Evolutionary conservation across 2,888 invertebrate genomes (phyloP).

Genomic region (Rugalucina vietnamica): DNA sequence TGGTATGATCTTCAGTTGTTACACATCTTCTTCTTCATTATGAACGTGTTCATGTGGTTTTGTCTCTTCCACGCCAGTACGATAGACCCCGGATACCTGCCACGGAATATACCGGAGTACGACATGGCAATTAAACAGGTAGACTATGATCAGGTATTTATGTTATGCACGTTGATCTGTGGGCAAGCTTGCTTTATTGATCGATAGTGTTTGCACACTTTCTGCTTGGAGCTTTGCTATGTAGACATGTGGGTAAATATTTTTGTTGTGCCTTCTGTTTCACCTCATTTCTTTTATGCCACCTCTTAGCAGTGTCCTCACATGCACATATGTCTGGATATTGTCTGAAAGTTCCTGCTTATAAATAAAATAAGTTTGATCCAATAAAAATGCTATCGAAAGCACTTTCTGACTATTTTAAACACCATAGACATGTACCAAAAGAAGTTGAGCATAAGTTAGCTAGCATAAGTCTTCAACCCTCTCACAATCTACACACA

Average conservation of each 20-base stretch:
- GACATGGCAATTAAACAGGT: constrained; percentile 91
- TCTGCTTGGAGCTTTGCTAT: not conserved
- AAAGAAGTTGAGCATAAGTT: no score
- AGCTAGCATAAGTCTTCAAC: no score
- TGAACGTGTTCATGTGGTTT: constrained; percentile 97
- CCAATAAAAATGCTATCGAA: no score
- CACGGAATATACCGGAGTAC: constrained; percentile 95
- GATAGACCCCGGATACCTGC: constrained; percentile 94
- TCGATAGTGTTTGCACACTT: not conserved
- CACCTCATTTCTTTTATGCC: no score
- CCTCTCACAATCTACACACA: no score
- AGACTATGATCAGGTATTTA: constrained; percentile 54
- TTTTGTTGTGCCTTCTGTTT: not conserved
- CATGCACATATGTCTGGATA: no score
- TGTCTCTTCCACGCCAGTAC: constrained; percentile 95
- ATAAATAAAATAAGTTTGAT: no score
- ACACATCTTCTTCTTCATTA: constrained; percentile 95
- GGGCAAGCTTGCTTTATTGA: no score
- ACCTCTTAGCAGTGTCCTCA: no score
- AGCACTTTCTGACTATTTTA: no score
- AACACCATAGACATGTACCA: no score
- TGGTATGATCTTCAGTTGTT: constrained; percentile 90
- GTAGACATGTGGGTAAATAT: not conserved
- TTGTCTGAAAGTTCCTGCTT: no score
- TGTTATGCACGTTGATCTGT: not conserved